phyloP scores from a whole-genome alignment of 2,888 invertebrate genomes.

The Heliconius aoede region DNA sequence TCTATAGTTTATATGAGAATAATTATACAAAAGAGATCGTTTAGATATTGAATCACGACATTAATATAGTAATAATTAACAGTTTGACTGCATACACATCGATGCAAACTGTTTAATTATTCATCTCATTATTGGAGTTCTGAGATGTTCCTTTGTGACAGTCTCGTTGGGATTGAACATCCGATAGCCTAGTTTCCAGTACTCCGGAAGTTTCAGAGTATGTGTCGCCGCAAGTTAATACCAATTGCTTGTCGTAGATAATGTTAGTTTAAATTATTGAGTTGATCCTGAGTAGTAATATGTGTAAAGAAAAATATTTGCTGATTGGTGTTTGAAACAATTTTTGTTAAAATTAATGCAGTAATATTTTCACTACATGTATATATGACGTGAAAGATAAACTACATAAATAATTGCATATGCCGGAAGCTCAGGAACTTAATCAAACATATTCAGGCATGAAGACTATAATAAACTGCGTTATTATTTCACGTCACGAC shows the following conservation, averaged over 20 bases:
- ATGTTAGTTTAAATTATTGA: conserved; percentile 44
- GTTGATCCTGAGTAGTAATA: not conserved
- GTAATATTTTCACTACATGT: too few species aligned
- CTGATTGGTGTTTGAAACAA: too few species aligned
- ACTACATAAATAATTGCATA: conserved; percentile 20
- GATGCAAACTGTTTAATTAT: conserved; percentile 72
- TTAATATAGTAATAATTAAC: not conserved
- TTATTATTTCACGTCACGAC: conserved; percentile 52
- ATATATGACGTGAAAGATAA: too few species aligned
- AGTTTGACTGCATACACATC: conserved; percentile 22
- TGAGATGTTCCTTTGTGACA: conserved; percentile 69
- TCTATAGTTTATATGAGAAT: too few species aligned
- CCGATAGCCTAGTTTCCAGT: conserved; percentile 73
- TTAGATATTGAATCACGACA: not conserved
- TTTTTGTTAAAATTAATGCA: too few species aligned
- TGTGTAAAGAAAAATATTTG: not conserved
- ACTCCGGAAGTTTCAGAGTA: conserved; percentile 66
- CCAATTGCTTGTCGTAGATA: conserved; percentile 47
- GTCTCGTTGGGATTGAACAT: conserved; percentile 64
- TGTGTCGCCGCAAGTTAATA: conserved; percentile 56
- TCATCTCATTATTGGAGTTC: conserved; percentile 81
- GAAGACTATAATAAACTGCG: conserved; percentile 43
- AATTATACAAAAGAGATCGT: too few species aligned
- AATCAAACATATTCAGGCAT: conserved; percentile 43
- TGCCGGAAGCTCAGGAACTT: conserved; percentile 33